Conservation (phyloP, 2,888 invertebrate genomes). For the Xanthostigma xanthostigma region DNA sequence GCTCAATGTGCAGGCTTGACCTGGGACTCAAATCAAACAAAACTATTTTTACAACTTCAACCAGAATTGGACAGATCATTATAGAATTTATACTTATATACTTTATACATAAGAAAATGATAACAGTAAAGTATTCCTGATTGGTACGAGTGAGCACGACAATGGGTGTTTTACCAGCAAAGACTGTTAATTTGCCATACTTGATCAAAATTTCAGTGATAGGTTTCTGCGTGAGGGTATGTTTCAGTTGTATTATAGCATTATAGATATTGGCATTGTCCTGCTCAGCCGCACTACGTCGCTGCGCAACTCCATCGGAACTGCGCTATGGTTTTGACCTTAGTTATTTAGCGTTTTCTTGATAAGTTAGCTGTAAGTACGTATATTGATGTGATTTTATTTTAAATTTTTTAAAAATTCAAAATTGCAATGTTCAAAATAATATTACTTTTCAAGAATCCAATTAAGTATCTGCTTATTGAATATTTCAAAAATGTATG, state of each 20-base stretch:
- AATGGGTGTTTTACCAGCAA: slow-evolving; percentile 17
- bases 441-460: neutral
- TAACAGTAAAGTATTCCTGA: neutral
- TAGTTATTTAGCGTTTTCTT: slow-evolving; percentile 11
- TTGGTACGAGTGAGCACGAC: slow-evolving; percentile 31
- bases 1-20: slow-evolving; percentile 30
- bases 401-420: slow-evolving; percentile 2
- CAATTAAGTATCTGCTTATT: neutral
- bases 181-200: no score
- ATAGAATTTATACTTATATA: slow-evolving; percentile 5
- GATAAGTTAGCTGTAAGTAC: slow-evolving; percentile 9
- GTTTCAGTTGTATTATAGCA: no score
- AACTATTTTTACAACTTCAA: slow-evolving; percentile 4
- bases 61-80: slow-evolving; percentile 1
- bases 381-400: slow-evolving; percentile 13
- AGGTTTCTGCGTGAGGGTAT: no score
- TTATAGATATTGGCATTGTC: slow-evolving; percentile 21
- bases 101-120: slow-evolving; percentile 1
- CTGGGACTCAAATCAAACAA: slow-evolving; percentile 10
- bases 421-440: slow-evolving; percentile 4
- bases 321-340: slow-evolving; percentile 6
- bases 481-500: neutral
- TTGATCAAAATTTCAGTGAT: no score
- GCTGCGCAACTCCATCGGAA: neutral
- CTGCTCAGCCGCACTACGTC: slow-evolving; percentile 29